Base-by-base conservation (phyloP, 1,140 invertebrate species). In the Limonius californicus region DNA sequence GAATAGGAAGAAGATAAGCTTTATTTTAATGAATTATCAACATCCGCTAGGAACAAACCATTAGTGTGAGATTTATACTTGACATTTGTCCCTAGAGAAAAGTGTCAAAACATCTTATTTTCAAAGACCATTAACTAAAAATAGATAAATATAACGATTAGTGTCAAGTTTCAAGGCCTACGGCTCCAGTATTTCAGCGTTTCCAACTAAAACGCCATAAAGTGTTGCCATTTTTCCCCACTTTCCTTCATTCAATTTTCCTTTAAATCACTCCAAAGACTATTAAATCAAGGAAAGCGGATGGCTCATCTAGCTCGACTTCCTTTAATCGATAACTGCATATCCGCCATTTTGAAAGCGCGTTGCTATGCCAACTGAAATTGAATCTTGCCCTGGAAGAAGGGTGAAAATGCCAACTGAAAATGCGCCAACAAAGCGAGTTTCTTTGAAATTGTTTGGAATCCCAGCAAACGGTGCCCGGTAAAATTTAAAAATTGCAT, bases 41-140 rank as follows among this genome's bases (percentile, higher is more conserved):
- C 69, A 66, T 72, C 70, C 70, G 68, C 57, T 42, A 11, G n/a
- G 32, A 47, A 54, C 19, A 42, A 56, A 39, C 66, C 64, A 70
- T 71, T 71, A 71, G 66, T 60, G 64, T 72, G 67, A 66, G 65
- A 72, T 72, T 72, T 72, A 72, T 68, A 47, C 50, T 23, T 68
- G 67, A 70, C 65, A 63, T 68, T 70, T 66, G 69, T 72, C 70
- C 69, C 70, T 64, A 64, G 70, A 64, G 70, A 64, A 59, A 68
- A 61, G 45, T 67, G 68, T 72, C 68, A 69, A 70, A 68, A 67
- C 66, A 67, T 61, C 59, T 57, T 61, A 61, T 35, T 21, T 20
- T 23, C 35, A 20, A 21, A 42, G 6, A 43, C 59, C 53, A 55
- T 61, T 61, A 61, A 27, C 32, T 19, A 42, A 61, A 55, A 55